Evolutionary conservation across 2,888 invertebrate genomes (phyloP).

Genomic region (Xiphydria camelus): DNA sequence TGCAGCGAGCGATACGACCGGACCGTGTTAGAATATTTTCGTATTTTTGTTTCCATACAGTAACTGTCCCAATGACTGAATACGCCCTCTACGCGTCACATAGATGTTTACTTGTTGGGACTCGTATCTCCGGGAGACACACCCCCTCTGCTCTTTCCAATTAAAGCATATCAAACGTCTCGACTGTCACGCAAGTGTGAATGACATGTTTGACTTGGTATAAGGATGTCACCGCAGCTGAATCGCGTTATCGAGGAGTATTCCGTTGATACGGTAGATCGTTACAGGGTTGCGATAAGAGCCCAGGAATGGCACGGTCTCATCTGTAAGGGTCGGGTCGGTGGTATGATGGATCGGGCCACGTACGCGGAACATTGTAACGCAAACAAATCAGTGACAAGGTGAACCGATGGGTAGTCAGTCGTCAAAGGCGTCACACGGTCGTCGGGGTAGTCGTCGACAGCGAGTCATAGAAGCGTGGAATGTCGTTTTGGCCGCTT

Average conservation of each 20-base stretch:
- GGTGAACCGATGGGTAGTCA: slow-evolving; percentile 8
- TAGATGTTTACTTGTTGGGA: too few relatives aligned
- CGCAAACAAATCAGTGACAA: slow-evolving; percentile 20
- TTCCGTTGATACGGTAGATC: slow-evolving; percentile 11
- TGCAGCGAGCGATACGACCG: too few relatives aligned
- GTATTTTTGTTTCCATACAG: too few relatives aligned
- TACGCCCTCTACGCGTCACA: too few relatives aligned
- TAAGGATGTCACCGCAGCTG: slow-evolving; percentile 6
- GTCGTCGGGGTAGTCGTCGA: too few relatives aligned
- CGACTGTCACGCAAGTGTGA: slow-evolving; percentile 3
- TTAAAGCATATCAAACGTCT: neutral
- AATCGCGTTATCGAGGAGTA: slow-evolving; percentile 9
- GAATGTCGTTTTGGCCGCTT: too few relatives aligned
- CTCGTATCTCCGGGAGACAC: too few relatives aligned
- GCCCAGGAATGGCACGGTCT: neutral
- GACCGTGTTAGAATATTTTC: too few relatives aligned
- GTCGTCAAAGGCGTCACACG: neutral
- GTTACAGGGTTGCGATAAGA: neutral
- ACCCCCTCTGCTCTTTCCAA: too few relatives aligned
- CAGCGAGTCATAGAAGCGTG: too few relatives aligned
- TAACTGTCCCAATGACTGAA: too few relatives aligned
- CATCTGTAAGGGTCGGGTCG: neutral
- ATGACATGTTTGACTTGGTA: slow-evolving; percentile 17
- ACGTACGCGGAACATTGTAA: slow-evolving; percentile 9
- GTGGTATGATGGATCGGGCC: slow-evolving; percentile 16